A percentile compares a stretch with the other conserved stretches of the same genome.
Evolutionary conservation across 2,888 invertebrate species (phyloP).

Genomic region (Carabus problematicus): DNA sequence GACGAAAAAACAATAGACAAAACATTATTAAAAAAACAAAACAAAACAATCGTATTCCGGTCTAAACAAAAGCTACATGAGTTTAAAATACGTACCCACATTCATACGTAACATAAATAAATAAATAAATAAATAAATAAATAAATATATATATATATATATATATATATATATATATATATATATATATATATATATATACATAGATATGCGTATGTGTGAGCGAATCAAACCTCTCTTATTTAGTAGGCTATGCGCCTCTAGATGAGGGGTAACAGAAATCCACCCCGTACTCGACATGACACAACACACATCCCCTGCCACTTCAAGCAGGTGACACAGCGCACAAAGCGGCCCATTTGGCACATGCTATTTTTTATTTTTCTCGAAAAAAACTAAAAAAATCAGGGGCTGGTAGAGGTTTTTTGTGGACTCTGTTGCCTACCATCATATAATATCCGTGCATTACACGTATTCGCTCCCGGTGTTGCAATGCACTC

Average conservation of each 20-base stretch:
- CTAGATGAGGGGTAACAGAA: too few species aligned
- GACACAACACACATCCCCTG: conserved; percentile 7
- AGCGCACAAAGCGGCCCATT: conserved; percentile 13
- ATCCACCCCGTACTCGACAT: too few species aligned
- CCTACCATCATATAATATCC: conserved; percentile 10
- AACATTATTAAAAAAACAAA: background rate
- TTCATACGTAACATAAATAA: background rate
- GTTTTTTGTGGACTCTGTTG: background rate
- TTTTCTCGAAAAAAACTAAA: conserved; percentile 6
- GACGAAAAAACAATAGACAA: background rate
- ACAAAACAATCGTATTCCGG: background rate
- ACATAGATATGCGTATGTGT: too few species aligned
- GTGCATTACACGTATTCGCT: background rate
- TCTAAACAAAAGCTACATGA: conserved; percentile 11
- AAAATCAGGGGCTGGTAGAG: conserved; percentile 5
- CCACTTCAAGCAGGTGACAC: conserved; percentile 27
- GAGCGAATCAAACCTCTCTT: background rate
- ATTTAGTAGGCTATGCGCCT: background rate
- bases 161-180: too few species aligned
- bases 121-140: too few species aligned
- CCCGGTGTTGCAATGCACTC: background rate
- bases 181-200: too few species aligned
- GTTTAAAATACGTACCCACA: conserved; percentile 11
- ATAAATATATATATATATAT: too few species aligned
- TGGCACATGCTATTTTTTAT: conserved; percentile 30